Percentiles rank a stretch among this genome's conserved stretches.
These are phyloP conservation scores for Patella ulyssiponensis DNA, from an alignment of 2,888 invertebrate genomes.

Conservation along the genomic window DNA sequence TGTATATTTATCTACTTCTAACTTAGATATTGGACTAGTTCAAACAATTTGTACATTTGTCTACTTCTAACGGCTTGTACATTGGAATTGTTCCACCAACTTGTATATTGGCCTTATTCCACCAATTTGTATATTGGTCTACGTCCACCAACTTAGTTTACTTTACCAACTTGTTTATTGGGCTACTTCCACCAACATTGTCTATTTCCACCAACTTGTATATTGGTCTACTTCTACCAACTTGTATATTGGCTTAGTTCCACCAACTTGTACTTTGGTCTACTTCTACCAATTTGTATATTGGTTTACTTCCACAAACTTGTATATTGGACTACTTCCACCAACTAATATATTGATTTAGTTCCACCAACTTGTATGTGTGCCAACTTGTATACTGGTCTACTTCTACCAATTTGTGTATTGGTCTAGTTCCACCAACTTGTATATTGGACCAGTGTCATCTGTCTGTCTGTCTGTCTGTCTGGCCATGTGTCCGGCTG, in stretches of 20 bases:
- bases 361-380: not conserved
- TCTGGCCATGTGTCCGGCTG: not conserved
- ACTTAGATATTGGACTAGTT: no score
- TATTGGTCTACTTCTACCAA: not conserved
- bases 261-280: constrained; percentile 14
- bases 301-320: constrained; percentile 4
- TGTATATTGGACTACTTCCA: not conserved
- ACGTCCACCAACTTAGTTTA: not conserved
- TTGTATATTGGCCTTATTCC: not conserved
- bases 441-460: no score
- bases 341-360: not conserved
- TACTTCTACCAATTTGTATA: constrained; percentile 17
- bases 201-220: constrained; percentile 16
- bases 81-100: not conserved
- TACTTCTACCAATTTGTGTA: no score
- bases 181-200: constrained; percentile 13
- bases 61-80: not conserved
- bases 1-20: no score
- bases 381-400: no score
- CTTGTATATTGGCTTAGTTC: not conserved
- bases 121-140: not conserved
- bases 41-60: not conserved
- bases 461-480: not conserved
- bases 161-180: not conserved
- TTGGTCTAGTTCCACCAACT: no score